Conservation (phyloP, 1,140 invertebrate genomes). For the Triops cancriformis region DNA sequence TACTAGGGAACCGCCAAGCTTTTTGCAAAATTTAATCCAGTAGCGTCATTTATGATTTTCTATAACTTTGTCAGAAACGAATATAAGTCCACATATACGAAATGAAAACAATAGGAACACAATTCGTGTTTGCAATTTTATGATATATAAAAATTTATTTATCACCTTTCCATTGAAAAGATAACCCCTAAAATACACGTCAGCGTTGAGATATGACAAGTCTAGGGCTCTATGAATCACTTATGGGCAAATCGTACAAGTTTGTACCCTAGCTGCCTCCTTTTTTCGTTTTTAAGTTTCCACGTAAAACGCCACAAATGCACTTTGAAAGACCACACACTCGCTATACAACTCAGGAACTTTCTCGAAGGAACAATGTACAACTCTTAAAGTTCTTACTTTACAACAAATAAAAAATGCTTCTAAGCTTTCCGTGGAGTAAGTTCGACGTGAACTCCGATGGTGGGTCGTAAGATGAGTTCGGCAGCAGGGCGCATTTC, state of each 20-base stretch:
- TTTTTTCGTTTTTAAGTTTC: not conserved
- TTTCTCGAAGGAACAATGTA: not conserved
- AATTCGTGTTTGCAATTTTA: too few relatives aligned
- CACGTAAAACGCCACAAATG: not conserved
- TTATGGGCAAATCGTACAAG: not conserved
- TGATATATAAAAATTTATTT: not conserved
- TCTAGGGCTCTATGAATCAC: not conserved
- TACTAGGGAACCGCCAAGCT: too few relatives aligned
- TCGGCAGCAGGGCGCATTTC: not conserved
- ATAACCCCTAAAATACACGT: not conserved
- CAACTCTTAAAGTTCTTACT: not conserved
- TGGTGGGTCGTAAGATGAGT: not conserved
- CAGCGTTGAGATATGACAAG: not conserved
- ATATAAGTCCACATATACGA: too few relatives aligned
- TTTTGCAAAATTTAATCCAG: too few relatives aligned
- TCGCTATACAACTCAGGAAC: not conserved
- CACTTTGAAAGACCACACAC: not conserved
- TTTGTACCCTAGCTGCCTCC: not conserved
- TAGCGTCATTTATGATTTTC: too few relatives aligned
- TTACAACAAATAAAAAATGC: not conserved
- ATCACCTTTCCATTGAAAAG: not conserved
- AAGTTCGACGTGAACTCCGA: not conserved
- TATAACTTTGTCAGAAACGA: too few relatives aligned
- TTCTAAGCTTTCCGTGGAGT: not conserved
- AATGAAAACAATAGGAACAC: too few relatives aligned